Conservation (phyloP, 2,888 invertebrate species). For the Lasioglossum oenotherae region DNA sequence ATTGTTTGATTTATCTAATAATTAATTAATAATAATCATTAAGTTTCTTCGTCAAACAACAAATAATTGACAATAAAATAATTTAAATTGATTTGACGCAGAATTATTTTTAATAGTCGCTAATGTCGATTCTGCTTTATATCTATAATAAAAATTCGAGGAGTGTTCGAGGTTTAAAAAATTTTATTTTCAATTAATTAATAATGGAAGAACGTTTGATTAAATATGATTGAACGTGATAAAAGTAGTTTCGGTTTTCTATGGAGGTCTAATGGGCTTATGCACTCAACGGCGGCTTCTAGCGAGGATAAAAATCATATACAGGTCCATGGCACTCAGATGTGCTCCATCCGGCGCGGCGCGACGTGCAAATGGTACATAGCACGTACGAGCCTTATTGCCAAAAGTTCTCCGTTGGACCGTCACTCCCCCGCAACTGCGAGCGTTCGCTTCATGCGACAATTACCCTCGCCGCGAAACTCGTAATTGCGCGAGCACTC, state of each 20-base stretch:
- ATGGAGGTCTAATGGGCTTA: not conserved
- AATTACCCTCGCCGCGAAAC: conserved; percentile 59
- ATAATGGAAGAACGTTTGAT: not conserved
- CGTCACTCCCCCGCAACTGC: conserved; percentile 43
- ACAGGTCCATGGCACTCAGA: not conserved
- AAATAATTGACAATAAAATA: not conserved
- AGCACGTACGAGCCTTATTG: not conserved
- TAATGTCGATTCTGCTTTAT: not conserved
- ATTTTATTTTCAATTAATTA: not conserved
- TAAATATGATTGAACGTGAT: not conserved
- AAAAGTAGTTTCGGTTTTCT: not conserved
- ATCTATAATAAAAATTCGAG: not conserved
- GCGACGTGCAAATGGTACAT: not conserved
- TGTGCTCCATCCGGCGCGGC: not conserved
- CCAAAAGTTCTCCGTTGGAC: conserved; percentile 25
- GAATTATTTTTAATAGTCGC: not conserved
- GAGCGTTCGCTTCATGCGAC: conserved; percentile 33
- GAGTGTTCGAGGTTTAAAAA: not conserved
- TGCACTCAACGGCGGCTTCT: not conserved
- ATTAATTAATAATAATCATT: no score
- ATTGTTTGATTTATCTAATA: no score
- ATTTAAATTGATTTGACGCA: not conserved
- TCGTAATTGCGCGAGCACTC: conserved; percentile 66
- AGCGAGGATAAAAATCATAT: not conserved
- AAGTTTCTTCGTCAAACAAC: not conserved